Evolutionary conservation across 2,113 vertebrate species (phyloP).

Genomic region (Tetraodon nigroviridis): DNA sequence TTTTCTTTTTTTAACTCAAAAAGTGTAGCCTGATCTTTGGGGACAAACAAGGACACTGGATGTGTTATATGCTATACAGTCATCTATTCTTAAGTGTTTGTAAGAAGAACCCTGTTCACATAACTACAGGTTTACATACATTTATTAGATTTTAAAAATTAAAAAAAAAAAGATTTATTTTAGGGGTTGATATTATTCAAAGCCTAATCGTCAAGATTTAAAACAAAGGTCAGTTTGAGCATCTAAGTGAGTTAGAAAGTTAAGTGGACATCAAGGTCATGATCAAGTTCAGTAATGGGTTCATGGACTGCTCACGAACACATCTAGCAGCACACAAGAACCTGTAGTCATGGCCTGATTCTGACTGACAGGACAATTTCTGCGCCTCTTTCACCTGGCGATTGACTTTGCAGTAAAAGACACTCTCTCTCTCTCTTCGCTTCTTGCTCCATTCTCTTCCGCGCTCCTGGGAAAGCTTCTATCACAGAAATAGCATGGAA

Average conservation of each 20-base stretch:
- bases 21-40: constrained; percentile 13
- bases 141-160: no score
- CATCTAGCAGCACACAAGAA: constrained; percentile 8
- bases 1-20: constrained; percentile 40
- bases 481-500: constrained; percentile 14
- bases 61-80: constrained; percentile 2
- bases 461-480: constrained; percentile 10
- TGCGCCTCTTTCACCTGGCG: constrained; percentile 39
- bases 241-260: constrained; percentile 44
- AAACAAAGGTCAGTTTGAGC: constrained; percentile 30
- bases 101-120: no score
- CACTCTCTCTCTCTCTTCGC: constrained; percentile 12
- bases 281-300: constrained; percentile 47
- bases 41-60: constrained; percentile 2
- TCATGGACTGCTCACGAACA: constrained; percentile 1
- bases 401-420: constrained; percentile 60
- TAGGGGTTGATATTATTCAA: neutral
- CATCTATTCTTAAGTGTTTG: no score
- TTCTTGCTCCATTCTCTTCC: constrained; percentile 12
- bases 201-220: constrained; percentile 9
- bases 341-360: constrained; percentile 36
- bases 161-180: no score
- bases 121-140: no score
- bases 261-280: constrained; percentile 65
- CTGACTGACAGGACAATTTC: constrained; percentile 65